phyloP scores from a whole-genome alignment of 2,113 vertebrate genomes.

The Diphyllodes magnificus region DNA sequence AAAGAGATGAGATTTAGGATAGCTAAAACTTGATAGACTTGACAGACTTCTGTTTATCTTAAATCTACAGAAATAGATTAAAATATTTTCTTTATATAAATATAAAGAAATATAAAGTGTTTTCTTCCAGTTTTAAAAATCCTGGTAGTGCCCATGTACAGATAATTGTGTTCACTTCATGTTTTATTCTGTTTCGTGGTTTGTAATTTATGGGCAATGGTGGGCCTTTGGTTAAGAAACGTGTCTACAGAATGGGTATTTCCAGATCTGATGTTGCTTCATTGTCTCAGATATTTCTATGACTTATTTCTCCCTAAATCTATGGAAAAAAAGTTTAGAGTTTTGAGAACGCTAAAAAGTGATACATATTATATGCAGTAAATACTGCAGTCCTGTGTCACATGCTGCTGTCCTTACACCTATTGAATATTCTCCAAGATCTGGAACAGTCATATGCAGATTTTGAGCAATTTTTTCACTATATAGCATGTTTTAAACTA shows the following conservation, averaged over 20 bases:
- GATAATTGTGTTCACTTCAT: background rate
- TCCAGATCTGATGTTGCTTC: background rate
- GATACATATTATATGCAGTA: background rate
- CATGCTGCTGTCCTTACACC: background rate
- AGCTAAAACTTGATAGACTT: background rate
- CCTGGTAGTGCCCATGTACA: background rate
- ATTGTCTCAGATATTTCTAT: background rate
- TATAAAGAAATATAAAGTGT: background rate
- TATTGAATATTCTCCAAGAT: background rate
- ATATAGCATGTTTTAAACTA: background rate
- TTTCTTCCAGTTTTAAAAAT: background rate
- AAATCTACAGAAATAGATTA: background rate
- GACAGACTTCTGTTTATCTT: background rate
- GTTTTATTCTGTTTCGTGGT: background rate
- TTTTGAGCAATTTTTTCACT: background rate
- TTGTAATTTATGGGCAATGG: background rate
- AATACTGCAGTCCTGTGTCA: background rate
- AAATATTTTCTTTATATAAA: background rate
- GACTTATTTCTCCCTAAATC: background rate
- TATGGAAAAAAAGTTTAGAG: background rate
- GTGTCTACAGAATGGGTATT: background rate
- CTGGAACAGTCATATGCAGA: background rate
- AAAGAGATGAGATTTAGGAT: background rate
- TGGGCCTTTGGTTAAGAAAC: background rate
- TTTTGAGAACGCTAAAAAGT: background rate